Conservation (phyloP, 1,140 invertebrate genomes). For the Pygmarrhopalites habei region DNA sequence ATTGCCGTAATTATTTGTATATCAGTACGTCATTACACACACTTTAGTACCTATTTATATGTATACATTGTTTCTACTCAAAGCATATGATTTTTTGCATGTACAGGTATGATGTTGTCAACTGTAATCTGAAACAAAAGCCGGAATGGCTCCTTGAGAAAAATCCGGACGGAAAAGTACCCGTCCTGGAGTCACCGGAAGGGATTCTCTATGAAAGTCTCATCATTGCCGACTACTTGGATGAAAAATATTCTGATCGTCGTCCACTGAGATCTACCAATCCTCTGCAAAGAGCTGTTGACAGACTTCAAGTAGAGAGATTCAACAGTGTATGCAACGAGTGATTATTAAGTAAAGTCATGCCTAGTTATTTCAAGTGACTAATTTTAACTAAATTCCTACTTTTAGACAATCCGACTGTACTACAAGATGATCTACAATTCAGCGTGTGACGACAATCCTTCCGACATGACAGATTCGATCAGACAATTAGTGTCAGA, state of each 20-base stretch:
- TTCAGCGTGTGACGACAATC: no score
- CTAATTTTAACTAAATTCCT: no score
- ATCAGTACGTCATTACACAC: no score
- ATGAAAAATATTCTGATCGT: constrained; percentile 62
- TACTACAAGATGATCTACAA: no score
- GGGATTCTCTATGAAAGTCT: constrained; percentile 67
- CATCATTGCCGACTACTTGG: constrained; percentile 73
- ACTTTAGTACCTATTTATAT: no score
- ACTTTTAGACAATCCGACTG: no score
- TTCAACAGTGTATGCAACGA: constrained; percentile 22
- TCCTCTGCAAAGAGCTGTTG: constrained; percentile 66
- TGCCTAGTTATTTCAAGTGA: no score
- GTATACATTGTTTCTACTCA: no score
- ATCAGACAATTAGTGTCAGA: no score
- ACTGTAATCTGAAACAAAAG: constrained; percentile 71
- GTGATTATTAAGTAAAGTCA: no score
- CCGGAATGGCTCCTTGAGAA: constrained; percentile 72
- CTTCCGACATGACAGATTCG: no score
- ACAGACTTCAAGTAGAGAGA: constrained; percentile 65
- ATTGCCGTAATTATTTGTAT: constrained; percentile 55
- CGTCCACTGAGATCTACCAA: constrained; percentile 62
- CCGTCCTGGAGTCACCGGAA: constrained; percentile 63
- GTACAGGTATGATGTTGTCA: constrained; percentile 46
- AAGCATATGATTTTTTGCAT: no score
- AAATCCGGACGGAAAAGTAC: constrained; percentile 70